Percentiles rank a stretch among this genome's conserved stretches.
Evolutionary conservation across 2,113 vertebrate genomes (phyloP).

Genomic region (Sturnira hondurensis): DNA sequence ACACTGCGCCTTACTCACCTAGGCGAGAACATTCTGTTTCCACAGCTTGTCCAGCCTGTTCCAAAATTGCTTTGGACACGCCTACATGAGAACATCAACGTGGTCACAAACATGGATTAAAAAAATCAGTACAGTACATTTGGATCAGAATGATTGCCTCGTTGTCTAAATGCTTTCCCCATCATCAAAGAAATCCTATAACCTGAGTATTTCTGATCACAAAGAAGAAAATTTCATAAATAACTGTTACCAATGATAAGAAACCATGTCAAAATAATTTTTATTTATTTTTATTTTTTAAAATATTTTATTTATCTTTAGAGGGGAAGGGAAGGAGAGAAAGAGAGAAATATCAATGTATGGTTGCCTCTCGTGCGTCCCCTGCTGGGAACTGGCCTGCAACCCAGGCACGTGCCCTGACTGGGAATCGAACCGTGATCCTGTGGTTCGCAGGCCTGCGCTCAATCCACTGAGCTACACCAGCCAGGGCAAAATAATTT

Average conservation of each 20-base stretch:
- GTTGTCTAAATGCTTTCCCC: not conserved
- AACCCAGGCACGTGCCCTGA: too few species aligned
- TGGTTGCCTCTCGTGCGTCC: too few species aligned
- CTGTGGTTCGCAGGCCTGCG: too few species aligned
- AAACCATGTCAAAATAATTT: not conserved
- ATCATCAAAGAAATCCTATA: not conserved
- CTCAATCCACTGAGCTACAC: too few species aligned
- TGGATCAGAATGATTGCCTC: not conserved
- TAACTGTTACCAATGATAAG: not conserved
- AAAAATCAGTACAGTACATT: not conserved
- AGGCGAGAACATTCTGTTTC: conserved; percentile 76
- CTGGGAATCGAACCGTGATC: too few species aligned
- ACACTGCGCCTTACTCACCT: conserved; percentile 83
- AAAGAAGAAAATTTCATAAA: not conserved
- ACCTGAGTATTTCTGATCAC: not conserved
- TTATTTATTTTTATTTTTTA: too few species aligned
- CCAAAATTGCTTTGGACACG: conserved; percentile 90
- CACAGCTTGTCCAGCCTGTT: conserved; percentile 86
- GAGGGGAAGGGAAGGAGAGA: too few species aligned
- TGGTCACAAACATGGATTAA: not conserved
- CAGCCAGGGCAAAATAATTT: conserved; percentile 20
- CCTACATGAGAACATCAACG: conserved; percentile 78
- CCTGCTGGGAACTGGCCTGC: too few species aligned
- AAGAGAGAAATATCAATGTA: too few species aligned
- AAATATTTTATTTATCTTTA: too few species aligned